Evolutionary conservation across 2,888 invertebrate genomes (phyloP), one percentile per base, ranked within the genome.

Genomic region (Lycaena phlaeas): DNA sequence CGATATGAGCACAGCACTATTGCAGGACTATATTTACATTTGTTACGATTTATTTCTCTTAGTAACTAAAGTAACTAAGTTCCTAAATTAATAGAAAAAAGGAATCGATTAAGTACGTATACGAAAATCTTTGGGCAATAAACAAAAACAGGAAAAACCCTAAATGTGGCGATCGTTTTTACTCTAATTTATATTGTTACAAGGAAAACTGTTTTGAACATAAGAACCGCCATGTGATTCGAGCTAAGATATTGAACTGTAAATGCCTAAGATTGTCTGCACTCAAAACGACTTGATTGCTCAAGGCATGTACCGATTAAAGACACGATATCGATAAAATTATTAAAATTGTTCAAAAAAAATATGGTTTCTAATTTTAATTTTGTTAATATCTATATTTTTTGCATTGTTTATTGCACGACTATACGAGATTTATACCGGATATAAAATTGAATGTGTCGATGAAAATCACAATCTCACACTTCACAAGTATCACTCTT

Each of bases 71-170:
- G 18, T 18, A 18, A 18, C 3, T 18, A 4, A 18, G 18, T 18
- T 18, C 5, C 18, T 4, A 4, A 5, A 18, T 18, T 4, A 38
- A 43, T 53, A 43, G 31, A 42, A 30, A n/a, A 45, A 36, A 26
- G 41, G 47, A 43, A 64, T 10, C 22, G 11, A 54, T 62, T 67
- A 53, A n/a, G n/a, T n/a, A 67, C 44, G 46, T 43, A 42, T 29
- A 43, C 39, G 40, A 37, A 44, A 25, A 25, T 37, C 48, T 44
- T 48, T 11, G 14, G 12, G 10, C 10, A 14, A 7, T 22, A 43
- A 31, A 36, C 27, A 15, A 27, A 40, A 38, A 41, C 5, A 22
- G 7, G 9, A 7, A 7, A 7, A 7, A 5, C 9, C 3, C 18
- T 18, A 18, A 3, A 18, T 18, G 6, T 22, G 5, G 5, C 22